Conservation (phyloP, 1,140 invertebrate genomes). For the Araneus ventricosus region DNA sequence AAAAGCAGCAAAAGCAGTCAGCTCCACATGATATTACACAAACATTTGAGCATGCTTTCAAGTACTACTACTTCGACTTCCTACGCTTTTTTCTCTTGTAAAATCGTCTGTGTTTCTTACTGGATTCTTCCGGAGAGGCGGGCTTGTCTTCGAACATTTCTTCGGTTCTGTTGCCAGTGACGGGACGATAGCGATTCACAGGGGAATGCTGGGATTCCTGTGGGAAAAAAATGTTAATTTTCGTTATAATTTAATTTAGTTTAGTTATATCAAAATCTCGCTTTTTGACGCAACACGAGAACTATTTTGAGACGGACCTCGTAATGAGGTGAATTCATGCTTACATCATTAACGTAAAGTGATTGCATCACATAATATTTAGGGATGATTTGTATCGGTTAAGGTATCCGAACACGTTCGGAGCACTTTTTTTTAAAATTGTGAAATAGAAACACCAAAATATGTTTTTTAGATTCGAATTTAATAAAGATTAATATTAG, state of each 20-base stretch:
- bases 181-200: not conserved
- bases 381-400: too few species aligned
- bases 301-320: not conserved
- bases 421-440: too few species aligned
- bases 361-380: too few species aligned
- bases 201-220: slow-evolving; percentile 53
- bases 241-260: not conserved
- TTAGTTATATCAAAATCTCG: too few species aligned
- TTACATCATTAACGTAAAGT: too few species aligned
- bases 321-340: too few species aligned
- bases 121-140: slow-evolving; percentile 43
- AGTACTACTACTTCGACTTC: slow-evolving; percentile 33
- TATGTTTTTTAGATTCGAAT: too few species aligned
- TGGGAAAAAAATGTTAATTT: not conserved
- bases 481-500: too few species aligned
- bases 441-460: too few species aligned
- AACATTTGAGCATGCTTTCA: not conserved
- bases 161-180: not conserved
- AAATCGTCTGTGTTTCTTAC: slow-evolving; percentile 57
- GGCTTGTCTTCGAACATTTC: slow-evolving; percentile 36
- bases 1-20: too few species aligned
- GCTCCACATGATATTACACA: not conserved
- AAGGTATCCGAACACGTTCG: too few species aligned
- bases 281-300: too few species aligned
- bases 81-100: slow-evolving; percentile 37